These are phyloP conservation scores for Channallabes apus DNA, from an alignment of 2,797 vertebrate genomes.

Conservation along the genomic window DNA sequence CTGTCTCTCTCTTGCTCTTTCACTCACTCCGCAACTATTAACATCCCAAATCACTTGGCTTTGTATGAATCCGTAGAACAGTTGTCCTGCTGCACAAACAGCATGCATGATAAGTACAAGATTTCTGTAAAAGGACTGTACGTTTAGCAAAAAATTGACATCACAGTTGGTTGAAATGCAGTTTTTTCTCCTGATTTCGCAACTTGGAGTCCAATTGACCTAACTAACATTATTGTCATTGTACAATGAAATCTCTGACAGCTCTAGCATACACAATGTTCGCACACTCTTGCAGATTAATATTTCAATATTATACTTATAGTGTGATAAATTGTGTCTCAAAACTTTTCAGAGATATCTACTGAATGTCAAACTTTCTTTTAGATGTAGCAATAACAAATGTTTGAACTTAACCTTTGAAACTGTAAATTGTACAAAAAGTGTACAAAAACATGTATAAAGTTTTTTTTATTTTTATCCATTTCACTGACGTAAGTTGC, in stretches of 20 bases:
- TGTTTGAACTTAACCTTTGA: background rate
- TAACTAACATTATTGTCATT: background rate
- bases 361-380: background rate
- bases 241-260: background rate
- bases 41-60: slow-evolving; percentile 23
- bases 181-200: background rate
- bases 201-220: background rate
- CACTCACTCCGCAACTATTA: background rate
- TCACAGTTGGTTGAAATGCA: background rate
- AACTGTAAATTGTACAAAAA: background rate
- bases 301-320: background rate
- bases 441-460: too few species aligned
- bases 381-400: background rate
- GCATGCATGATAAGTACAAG: background rate
- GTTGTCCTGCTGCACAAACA: slow-evolving; percentile 19
- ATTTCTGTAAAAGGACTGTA: background rate
- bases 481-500: background rate
- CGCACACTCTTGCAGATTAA: background rate
- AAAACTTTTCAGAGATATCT: background rate
- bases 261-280: background rate
- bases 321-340: background rate
- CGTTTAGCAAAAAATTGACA: background rate
- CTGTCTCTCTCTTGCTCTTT: background rate
- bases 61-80: background rate
- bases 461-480: background rate